Percentiles rank a stretch among this genome's conserved stretches.
Conservation (phyloP, 1,140 invertebrate species). For the Drosophila lowei region DNA sequence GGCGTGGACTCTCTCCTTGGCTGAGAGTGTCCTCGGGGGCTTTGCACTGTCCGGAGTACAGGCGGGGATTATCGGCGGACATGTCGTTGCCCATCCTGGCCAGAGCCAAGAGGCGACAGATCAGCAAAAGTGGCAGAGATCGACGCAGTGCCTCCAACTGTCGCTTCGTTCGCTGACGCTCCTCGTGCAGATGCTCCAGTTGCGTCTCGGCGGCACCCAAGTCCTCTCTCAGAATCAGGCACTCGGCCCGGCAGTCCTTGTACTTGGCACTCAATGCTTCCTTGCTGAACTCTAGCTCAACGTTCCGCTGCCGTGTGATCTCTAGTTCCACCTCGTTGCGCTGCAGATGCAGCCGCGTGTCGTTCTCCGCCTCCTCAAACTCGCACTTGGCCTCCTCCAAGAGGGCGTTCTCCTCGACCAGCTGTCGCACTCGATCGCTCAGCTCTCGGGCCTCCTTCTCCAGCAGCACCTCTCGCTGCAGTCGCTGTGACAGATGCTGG, state of each 20-base stretch:
- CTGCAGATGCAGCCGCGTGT: constrained; percentile 86
- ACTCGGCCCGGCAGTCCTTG: constrained; percentile 84
- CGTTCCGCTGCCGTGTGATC: constrained; percentile 79
- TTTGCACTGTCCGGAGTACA: constrained; percentile 56
- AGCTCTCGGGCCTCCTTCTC: constrained; percentile 85
- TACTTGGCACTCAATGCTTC: constrained; percentile 83
- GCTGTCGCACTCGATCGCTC: constrained; percentile 84
- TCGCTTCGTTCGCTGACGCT: constrained; percentile 85
- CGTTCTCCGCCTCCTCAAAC: constrained; percentile 88
- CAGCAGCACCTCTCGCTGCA: constrained; percentile 85
- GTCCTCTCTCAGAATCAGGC: constrained; percentile 77
- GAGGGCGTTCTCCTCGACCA: constrained; percentile 85
- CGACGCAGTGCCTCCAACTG: constrained; percentile 86
- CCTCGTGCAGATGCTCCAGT: constrained; percentile 85
- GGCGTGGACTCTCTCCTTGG: constrained; percentile 29
- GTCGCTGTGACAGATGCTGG: constrained; percentile 85
- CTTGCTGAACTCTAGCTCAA: constrained; percentile 84
- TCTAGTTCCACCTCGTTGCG: constrained; percentile 83
- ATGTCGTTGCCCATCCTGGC: constrained; percentile 64
- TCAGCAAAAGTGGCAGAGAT: constrained; percentile 87
- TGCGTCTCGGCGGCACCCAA: constrained; percentile 84
- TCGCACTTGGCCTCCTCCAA: constrained; percentile 87
- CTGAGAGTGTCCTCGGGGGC: constrained; percentile 7
- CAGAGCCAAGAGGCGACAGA: constrained; percentile 82
- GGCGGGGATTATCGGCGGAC: constrained; percentile 26